Percentiles rank a stretch among this genome's conserved stretches.
phyloP scores from a whole-genome alignment of 2,113 vertebrate genomes.

The Chlamydotis undulata region DNA sequence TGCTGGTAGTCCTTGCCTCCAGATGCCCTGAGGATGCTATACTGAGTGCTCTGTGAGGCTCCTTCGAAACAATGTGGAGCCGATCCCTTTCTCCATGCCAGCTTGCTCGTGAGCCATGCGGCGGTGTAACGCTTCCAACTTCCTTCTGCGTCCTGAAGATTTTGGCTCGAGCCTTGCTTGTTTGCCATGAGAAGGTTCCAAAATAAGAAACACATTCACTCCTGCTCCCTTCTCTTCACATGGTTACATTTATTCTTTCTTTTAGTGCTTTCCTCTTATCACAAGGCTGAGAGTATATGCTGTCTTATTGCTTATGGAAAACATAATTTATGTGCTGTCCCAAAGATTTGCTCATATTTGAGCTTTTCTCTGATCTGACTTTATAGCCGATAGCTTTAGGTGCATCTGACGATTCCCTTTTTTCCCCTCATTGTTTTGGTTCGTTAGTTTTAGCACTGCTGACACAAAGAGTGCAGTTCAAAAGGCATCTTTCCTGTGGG shows the following conservation, averaged over 20 bases:
- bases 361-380: neutral
- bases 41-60: conserved; percentile 9
- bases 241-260: conserved; percentile 34
- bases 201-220: conserved; percentile 48
- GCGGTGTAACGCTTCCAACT: neutral
- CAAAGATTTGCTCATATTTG: neutral
- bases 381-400: conserved; percentile 26
- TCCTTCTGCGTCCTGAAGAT: conserved; percentile 47
- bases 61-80: conserved; percentile 30
- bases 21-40: conserved; percentile 1
- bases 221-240: neutral
- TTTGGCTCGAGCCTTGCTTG: conserved; percentile 32
- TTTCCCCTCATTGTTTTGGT: conserved; percentile 26
- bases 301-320: neutral
- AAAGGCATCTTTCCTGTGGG: conserved; percentile 35
- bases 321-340: neutral
- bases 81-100: conserved; percentile 20
- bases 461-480: conserved; percentile 58
- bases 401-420: conserved; percentile 8
- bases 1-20: conserved; percentile 11
- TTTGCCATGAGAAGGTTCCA: conserved; percentile 52
- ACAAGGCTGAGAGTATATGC: neutral
- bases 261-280: neutral
- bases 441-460: conserved; percentile 48
- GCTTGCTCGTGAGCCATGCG: neutral